Evolutionary conservation across 2,113 vertebrate genomes (phyloP).

Genomic region (Camelus bactrianus): DNA sequence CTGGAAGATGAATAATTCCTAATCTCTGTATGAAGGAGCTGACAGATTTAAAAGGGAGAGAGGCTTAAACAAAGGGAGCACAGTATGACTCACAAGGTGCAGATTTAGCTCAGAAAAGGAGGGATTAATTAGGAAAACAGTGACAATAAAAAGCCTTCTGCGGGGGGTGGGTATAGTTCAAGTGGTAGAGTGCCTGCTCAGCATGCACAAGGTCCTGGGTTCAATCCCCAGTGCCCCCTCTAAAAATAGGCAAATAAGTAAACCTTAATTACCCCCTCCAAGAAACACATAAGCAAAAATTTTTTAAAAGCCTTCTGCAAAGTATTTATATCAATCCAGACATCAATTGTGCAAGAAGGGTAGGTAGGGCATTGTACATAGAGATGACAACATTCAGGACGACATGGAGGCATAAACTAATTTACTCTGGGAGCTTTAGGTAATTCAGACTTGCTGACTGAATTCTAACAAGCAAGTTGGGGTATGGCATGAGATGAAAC

Average conservation of each 20-base stretch:
- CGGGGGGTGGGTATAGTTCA: too few species aligned
- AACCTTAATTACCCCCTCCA: too few species aligned
- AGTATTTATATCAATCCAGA: neutral
- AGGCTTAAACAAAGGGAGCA: neutral
- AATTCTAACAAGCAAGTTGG: neutral
- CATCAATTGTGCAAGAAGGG: neutral
- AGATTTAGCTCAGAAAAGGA: neutral
- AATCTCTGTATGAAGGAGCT: neutral
- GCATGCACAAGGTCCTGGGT: too few species aligned
- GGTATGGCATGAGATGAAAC: neutral
- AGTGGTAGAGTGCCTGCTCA: too few species aligned
- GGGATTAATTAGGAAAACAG: neutral
- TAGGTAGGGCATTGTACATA: neutral
- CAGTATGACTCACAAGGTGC: neutral
- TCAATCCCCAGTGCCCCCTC: too few species aligned
- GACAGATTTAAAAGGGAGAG: neutral
- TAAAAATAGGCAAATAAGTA: too few species aligned
- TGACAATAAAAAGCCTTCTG: neutral
- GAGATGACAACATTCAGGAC: neutral
- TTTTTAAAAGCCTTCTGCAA: neutral
- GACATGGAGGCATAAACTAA: neutral
- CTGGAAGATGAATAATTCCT: neutral
- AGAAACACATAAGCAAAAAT: too few species aligned
- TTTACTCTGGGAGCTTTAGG: neutral
- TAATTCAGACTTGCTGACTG: neutral